Evolutionary conservation across 2,113 vertebrate species (phyloP), one percentile per base, ranked within the genome.

Genomic region (Lepus americanus): DNA sequence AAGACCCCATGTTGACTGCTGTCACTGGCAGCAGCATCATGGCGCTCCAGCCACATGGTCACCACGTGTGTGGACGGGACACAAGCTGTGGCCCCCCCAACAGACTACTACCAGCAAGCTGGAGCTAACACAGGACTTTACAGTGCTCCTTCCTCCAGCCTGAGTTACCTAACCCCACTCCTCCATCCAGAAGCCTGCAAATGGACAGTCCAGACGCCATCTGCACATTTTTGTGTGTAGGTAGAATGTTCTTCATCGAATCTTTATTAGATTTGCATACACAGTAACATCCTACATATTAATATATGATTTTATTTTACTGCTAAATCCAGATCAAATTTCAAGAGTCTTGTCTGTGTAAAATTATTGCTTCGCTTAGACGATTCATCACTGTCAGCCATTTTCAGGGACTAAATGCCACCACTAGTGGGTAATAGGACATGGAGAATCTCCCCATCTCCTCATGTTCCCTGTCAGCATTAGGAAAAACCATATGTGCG

Each of bases 261-360:
- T 88, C 36, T 86, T 77, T 88, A 90, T 76, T 86, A 79, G 64
- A 63, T 31, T 92, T 93, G 39, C 16, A 74, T 44, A 13, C 81
- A 95, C 94, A 96, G 33, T 61, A 74, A 86, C 77, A 87, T 93
- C 66, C 51, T 78, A 81, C 61, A 81, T 59, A 36, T 69, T 92
- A 86, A 91, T 55, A 29, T 13, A 73, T 89, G 53, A 23, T 94
- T 95, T 95, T 89, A 87, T 84, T 95, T 85, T 92, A 90, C 78
- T 84, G 51, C 67, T 88, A 73, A 53, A 67, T 84, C 44, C 67
- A 95, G 36, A 80, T 92, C 76, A 83, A 92, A 94, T 84, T 80
- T 74, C 14, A 81, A 72, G 22, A 94, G 89, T 36, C 72, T 70
- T 79, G n/a, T 49, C 39, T 36, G 49, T 67, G 5, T 87, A 82